These are phyloP conservation scores for Sphenodon punctatus DNA, from an alignment of 2,797 vertebrate genomes.

Conservation along the genomic window DNA sequence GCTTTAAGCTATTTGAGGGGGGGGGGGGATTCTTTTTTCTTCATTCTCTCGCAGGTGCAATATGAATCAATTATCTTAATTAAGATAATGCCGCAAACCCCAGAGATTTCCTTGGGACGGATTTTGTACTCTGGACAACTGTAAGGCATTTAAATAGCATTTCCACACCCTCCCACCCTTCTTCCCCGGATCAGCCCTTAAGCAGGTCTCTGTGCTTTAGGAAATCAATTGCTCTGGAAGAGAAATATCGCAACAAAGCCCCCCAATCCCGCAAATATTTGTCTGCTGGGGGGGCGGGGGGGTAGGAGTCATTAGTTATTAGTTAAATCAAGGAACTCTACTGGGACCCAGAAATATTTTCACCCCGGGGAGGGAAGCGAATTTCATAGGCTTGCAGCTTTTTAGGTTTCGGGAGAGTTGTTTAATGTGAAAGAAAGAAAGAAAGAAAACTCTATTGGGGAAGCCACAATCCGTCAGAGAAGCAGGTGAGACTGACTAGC, in stretches of 20 bases:
- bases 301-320: too few species aligned
- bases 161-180: slow-evolving; percentile 26
- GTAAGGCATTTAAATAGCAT: slow-evolving; percentile 70
- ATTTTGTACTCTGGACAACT: slow-evolving; percentile 70
- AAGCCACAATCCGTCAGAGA: neutral
- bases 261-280: neutral
- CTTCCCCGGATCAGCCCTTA: neutral
- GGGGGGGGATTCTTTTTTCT: slow-evolving; percentile 61
- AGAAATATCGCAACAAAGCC: neutral
- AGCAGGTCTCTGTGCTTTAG: neutral
- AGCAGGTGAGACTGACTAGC: neutral
- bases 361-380: neutral
- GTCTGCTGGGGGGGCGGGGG: too few species aligned
- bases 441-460: neutral
- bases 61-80: slow-evolving; percentile 88
- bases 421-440: neutral
- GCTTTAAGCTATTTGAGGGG: slow-evolving; percentile 74
- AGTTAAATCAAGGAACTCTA: neutral
- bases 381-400: neutral
- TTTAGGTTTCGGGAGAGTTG: neutral
- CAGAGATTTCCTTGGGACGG: slow-evolving; percentile 73
- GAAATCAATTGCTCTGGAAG: neutral
- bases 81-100: slow-evolving; percentile 81
- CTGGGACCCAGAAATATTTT: neutral
- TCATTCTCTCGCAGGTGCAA: slow-evolving; percentile 84